Evolutionary conservation across 2,797 vertebrate species (phyloP), one percentile per base, ranked within the genome.

Genomic region (Brotula barbata): DNA sequence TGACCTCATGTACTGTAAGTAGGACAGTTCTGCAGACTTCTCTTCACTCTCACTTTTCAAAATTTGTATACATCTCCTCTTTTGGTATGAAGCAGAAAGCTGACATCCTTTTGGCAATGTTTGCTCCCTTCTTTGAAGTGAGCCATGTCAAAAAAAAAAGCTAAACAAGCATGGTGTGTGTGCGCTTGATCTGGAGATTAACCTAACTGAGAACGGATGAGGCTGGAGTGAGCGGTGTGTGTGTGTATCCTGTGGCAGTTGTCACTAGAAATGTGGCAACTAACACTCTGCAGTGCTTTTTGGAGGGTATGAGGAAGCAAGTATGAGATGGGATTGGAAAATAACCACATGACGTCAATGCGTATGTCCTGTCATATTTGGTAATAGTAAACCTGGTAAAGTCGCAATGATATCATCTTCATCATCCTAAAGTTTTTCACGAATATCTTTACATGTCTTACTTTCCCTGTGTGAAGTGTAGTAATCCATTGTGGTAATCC

Each of bases 1-100:
- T 92, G 90, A 93, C 91, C 90, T 91, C 86, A 79, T 86, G 89
- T 85, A 84, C 83, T 85, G 81, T 85, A 89, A 92, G 89, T 92
- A 90, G 91, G 90, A 88, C 91, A 88, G 87, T 68, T 80, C 71
- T 85, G 82, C 76, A 86, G 81, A 86, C 86, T 87, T 83, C 67
- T 81, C 66, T 77, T 73, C 58, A 75, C 65, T 74, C 73, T 81
- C 64, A 47, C 65, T 73, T 76, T 82, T 36, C 13, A 7, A 14
- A 14, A 36, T 73, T 40, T 25, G 12, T 63, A 40, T 74, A 64
- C 64, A 77, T 78, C 78, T 83, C 61, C 72, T 81, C 73, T 85
- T 87, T 77, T 71, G 73, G 77, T 58, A 59, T 9, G 48, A 81
- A 77, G 84, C 81, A 82, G 82, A 85, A 87, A 85, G 82, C 84